These are phyloP conservation scores for Nebria salina DNA, from an alignment of 2,888 invertebrate genomes.

Conservation along the genomic window DNA sequence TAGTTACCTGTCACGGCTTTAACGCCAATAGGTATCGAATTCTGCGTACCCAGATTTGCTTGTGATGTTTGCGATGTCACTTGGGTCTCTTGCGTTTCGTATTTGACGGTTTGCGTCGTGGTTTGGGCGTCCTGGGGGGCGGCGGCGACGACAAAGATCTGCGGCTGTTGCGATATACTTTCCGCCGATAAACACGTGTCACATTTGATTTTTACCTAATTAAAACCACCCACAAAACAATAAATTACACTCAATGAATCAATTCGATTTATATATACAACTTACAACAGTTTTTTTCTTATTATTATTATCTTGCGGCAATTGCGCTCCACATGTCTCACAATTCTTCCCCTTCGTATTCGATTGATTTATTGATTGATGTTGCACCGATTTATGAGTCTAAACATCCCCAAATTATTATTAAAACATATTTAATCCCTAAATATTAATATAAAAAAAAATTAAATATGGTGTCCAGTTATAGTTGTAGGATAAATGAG, in stretches of 20 bases:
- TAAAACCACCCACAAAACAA: background rate
- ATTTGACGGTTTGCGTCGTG: slow-evolving; percentile 56
- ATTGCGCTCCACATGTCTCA: slow-evolving; percentile 61
- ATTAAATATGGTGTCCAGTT: too few relatives aligned
- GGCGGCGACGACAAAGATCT: slow-evolving; percentile 74
- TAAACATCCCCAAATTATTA: background rate
- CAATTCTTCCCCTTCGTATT: slow-evolving; percentile 62
- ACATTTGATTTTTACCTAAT: slow-evolving; percentile 56
- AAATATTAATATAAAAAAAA: background rate
- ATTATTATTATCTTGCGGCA: slow-evolving; percentile 62
- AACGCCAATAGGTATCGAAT: slow-evolving; percentile 63
- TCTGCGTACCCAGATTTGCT: slow-evolving; percentile 61
- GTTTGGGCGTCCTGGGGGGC: slow-evolving; percentile 60
- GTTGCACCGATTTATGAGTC: slow-evolving; percentile 49
- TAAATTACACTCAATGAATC: background rate
- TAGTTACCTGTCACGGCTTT: slow-evolving; percentile 32
- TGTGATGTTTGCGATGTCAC: slow-evolving; percentile 54
- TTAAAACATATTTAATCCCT: background rate
- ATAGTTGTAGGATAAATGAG: background rate
- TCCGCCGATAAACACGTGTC: slow-evolving; percentile 62
- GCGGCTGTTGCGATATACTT: slow-evolving; percentile 62
- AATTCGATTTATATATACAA: background rate
- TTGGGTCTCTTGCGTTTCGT: slow-evolving; percentile 57
- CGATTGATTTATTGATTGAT: slow-evolving; percentile 54
- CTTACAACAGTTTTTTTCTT: slow-evolving; percentile 63